Evolutionary conservation across 2,113 vertebrate species (phyloP).

Genomic region (Aspidoscelis tigris): DNA sequence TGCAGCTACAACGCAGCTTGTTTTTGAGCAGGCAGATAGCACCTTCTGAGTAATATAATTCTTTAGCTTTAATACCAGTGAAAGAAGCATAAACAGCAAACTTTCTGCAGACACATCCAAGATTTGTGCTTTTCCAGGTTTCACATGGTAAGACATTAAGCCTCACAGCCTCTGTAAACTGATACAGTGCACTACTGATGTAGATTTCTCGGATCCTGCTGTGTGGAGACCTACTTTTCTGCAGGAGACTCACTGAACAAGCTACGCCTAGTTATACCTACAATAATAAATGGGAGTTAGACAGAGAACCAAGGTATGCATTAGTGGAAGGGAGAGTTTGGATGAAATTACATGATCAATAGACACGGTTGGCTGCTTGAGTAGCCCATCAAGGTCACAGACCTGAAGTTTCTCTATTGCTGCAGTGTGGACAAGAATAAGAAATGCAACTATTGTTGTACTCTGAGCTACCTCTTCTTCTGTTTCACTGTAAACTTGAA

Average conservation of each 20-base stretch:
- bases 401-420: constrained; percentile 44
- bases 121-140: constrained; percentile 65
- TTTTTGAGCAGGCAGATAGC: constrained; percentile 27
- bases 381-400: constrained; percentile 81
- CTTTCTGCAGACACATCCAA: neutral
- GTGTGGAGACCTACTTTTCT: constrained; percentile 83
- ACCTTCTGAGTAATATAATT: constrained; percentile 16
- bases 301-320: constrained; percentile 67
- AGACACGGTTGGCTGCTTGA: constrained; percentile 69
- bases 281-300: constrained; percentile 77
- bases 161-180: constrained; percentile 72
- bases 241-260: constrained; percentile 70
- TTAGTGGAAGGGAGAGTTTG: constrained; percentile 70
- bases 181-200: constrained; percentile 75
- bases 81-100: neutral
- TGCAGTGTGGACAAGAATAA: constrained; percentile 54
- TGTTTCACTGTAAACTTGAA: constrained; percentile 41
- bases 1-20: neutral
- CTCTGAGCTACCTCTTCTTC: constrained; percentile 18
- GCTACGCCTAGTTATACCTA: constrained; percentile 75
- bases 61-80: constrained; percentile 30
- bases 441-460: neutral
- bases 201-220: constrained; percentile 78
- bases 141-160: constrained; percentile 75
- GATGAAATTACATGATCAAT: constrained; percentile 76